Conservation (phyloP, 2,113 vertebrate genomes). For the Dipodomys stephensi region DNA sequence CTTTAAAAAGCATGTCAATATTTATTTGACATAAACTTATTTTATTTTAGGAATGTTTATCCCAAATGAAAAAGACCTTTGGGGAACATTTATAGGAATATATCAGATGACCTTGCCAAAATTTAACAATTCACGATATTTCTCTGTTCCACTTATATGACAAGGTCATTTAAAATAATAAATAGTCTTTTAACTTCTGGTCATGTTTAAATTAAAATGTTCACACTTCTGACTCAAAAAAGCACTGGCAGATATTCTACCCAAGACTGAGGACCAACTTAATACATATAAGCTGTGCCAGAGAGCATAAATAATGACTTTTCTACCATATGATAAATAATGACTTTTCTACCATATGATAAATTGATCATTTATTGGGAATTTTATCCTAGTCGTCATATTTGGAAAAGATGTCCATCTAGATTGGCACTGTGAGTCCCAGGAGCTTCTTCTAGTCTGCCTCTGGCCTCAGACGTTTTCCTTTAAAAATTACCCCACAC, state of each 20-base stretch:
- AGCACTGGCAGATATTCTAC: constrained; percentile 39
- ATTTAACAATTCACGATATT: constrained; percentile 67
- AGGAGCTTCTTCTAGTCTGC: not conserved
- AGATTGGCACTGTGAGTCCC: not conserved
- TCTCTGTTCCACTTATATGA: constrained; percentile 52
- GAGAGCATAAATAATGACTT: not conserved
- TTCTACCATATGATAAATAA: not conserved
- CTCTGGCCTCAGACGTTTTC: not conserved
- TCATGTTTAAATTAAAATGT: constrained; percentile 46
- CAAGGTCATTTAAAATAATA: constrained; percentile 67
- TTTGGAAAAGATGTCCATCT: not conserved
- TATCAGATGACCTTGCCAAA: constrained; percentile 68
- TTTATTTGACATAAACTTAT: constrained; percentile 83
- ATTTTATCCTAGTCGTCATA: not conserved
- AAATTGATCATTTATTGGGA: constrained; percentile 18
- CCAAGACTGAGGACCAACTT: not conserved
- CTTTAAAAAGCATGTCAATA: constrained; percentile 83
- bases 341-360: not conserved
- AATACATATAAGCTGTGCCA: constrained; percentile 9
- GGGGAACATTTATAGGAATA: constrained; percentile 72
- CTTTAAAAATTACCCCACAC: not conserved
- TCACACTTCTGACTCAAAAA: constrained; percentile 48
- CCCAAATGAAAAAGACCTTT: constrained; percentile 73
- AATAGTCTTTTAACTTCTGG: constrained; percentile 50
- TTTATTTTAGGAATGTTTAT: constrained; percentile 82